These are phyloP conservation scores for Scolopax mira DNA, from an alignment of 2,113 vertebrate species.

Conservation along the genomic window DNA sequence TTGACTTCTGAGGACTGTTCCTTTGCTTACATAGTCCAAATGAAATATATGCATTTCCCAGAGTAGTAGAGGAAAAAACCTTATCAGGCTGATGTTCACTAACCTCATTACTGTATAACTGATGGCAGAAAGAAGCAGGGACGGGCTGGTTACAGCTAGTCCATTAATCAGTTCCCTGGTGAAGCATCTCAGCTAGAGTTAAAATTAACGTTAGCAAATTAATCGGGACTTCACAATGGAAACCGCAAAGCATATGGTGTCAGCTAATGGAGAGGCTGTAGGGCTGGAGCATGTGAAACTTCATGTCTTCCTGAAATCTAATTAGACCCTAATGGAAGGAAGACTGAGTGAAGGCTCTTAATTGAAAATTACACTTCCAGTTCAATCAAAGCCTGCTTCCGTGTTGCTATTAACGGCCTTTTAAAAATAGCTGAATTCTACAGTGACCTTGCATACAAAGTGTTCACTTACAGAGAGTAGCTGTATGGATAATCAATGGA, in stretches of 20 bases:
- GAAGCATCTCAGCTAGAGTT: slow-evolving; percentile 57
- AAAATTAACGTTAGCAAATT: slow-evolving; percentile 59
- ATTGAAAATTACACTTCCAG: slow-evolving; percentile 72
- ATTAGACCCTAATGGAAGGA: slow-evolving; percentile 65
- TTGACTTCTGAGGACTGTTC: background rate
- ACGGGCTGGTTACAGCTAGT: slow-evolving; percentile 36
- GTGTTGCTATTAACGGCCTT: slow-evolving; percentile 5
- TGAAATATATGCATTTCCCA: background rate
- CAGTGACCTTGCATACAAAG: slow-evolving; percentile 56
- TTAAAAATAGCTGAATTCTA: slow-evolving; percentile 48
- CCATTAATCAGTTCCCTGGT: slow-evolving; percentile 51
- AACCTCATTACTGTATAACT: slow-evolving; percentile 39
- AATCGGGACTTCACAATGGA: slow-evolving; percentile 39
- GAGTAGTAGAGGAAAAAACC: background rate
- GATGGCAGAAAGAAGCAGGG: slow-evolving; percentile 20
- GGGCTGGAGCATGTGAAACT: background rate
- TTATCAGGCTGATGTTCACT: background rate
- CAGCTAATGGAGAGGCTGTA: slow-evolving; percentile 55
- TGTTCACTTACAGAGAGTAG: background rate
- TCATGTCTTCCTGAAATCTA: slow-evolving; percentile 57
- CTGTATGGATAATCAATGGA: slow-evolving; percentile 55
- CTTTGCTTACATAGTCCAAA: background rate
- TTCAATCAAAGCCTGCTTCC: slow-evolving; percentile 61
- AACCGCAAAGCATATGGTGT: slow-evolving; percentile 54
- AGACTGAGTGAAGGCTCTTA: slow-evolving; percentile 54